Percentiles rank a stretch among this genome's conserved stretches.
Conservation (phyloP, 2,797 vertebrate genomes). For the Crossoptilon crossoptilon region DNA sequence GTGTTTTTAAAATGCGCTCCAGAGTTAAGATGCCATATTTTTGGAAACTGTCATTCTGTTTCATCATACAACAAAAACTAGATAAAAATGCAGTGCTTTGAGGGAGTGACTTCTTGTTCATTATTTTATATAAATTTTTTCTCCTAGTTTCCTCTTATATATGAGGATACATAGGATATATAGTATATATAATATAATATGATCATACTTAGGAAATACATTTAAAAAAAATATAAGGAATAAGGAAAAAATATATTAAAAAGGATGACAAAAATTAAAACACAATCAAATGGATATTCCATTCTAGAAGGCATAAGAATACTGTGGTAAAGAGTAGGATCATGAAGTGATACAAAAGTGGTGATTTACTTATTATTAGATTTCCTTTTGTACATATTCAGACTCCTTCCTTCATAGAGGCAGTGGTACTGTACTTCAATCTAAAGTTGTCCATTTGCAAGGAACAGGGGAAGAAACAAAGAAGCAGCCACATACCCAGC, state of each 20-base stretch:
- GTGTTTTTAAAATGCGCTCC: conserved; percentile 68
- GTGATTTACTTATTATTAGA: too few relatives aligned
- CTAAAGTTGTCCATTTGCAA: too few relatives aligned
- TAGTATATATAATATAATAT: not conserved
- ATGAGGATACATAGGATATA: conserved; percentile 29
- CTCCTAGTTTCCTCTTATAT: conserved; percentile 21
- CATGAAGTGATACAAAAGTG: too few relatives aligned
- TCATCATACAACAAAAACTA: conserved; percentile 65
- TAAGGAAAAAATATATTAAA: conserved; percentile 3
- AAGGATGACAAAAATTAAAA: too few relatives aligned
- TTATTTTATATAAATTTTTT: conserved; percentile 41
- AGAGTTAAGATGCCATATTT: conserved; percentile 67
- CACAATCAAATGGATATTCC: too few relatives aligned
- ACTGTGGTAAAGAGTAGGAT: too few relatives aligned
- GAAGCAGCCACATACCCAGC: too few relatives aligned
- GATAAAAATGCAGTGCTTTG: conserved; percentile 53
- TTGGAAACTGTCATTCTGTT: conserved; percentile 70
- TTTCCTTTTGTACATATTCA: too few relatives aligned
- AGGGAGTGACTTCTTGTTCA: conserved; percentile 44
- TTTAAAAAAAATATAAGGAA: not conserved
- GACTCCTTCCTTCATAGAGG: too few relatives aligned
- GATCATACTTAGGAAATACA: not conserved
- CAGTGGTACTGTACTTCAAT: too few relatives aligned
- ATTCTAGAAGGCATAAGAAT: too few relatives aligned
- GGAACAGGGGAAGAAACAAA: too few relatives aligned